phyloP scores from a whole-genome alignment of 2,797 vertebrate species.

The Siniperca undulata region DNA sequence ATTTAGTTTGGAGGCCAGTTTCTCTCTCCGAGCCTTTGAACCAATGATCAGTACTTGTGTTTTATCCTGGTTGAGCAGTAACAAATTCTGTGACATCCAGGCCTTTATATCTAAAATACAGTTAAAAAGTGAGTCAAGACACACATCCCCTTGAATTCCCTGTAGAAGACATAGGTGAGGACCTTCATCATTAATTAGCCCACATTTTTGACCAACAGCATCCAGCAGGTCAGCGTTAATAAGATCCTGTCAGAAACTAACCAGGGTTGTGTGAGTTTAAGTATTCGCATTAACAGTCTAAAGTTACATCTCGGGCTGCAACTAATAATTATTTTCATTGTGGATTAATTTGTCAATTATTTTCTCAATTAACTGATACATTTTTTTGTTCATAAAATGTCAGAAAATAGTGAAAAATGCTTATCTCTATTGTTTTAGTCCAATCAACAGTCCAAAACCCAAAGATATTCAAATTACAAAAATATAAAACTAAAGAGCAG shows the following conservation, averaged over 20 bases:
- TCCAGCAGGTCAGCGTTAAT: not conserved
- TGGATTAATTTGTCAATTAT: not conserved
- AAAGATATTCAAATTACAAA: not conserved
- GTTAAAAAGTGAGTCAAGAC: not conserved
- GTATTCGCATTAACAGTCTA: not conserved
- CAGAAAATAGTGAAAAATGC: no score
- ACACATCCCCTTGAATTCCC: no score
- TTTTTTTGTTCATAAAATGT: no score
- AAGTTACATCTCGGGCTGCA: not conserved
- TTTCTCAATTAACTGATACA: no score
- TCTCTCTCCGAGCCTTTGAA: no score
- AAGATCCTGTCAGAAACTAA: not conserved
- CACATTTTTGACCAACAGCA: not conserved
- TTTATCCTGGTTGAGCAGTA: no score
- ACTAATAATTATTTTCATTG: not conserved
- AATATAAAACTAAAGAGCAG: not conserved
- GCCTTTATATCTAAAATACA: no score
- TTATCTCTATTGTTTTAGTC: not conserved
- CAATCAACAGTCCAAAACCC: no score
- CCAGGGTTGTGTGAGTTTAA: not conserved
- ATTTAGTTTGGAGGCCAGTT: no score
- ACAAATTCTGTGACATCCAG: no score
- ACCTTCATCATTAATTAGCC: not conserved
- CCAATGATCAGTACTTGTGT: no score
- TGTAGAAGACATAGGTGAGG: not conserved